A percentile compares a stretch with the other conserved stretches of the same genome.
Conservation (phyloP, 2,113 vertebrate species). For the Willisornis vidua region DNA sequence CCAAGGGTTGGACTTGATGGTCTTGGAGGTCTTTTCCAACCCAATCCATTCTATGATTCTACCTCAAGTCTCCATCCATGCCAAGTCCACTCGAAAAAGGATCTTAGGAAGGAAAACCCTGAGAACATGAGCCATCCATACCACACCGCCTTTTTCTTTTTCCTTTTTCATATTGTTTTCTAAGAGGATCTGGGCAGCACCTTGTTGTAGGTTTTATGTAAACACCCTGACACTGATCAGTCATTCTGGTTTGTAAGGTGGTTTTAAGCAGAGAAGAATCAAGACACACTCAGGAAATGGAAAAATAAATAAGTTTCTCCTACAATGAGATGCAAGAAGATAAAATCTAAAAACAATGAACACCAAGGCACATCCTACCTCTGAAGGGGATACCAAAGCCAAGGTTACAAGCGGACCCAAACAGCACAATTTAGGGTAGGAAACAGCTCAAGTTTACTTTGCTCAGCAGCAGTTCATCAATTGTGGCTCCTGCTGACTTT, state of each 20-base stretch:
- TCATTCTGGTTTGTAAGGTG: not conserved
- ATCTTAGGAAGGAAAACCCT: not conserved
- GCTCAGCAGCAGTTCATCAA: not conserved
- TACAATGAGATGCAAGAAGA: not conserved
- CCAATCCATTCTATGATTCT: no score
- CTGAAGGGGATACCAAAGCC: not conserved
- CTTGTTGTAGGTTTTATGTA: not conserved
- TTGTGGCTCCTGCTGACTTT: not conserved
- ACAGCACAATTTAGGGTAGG: not conserved
- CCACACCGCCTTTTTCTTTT: fast-evolving
- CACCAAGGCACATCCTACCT: not conserved
- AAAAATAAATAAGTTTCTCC: not conserved
- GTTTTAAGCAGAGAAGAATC: not conserved
- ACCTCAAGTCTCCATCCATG: not conserved
- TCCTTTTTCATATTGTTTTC: not conserved
- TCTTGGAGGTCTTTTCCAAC: no score
- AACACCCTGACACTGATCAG: not conserved
- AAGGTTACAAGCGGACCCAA: not conserved
- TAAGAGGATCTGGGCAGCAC: not conserved
- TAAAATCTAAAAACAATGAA: not conserved
- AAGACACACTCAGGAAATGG: not conserved
- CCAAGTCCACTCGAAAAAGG: not conserved
- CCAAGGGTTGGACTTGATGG: no score
- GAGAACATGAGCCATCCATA: not conserved
- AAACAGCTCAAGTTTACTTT: not conserved